phyloP scores from a whole-genome alignment of 92 coral and sea anemone species.

The Zoanthus solanderi region DNA sequence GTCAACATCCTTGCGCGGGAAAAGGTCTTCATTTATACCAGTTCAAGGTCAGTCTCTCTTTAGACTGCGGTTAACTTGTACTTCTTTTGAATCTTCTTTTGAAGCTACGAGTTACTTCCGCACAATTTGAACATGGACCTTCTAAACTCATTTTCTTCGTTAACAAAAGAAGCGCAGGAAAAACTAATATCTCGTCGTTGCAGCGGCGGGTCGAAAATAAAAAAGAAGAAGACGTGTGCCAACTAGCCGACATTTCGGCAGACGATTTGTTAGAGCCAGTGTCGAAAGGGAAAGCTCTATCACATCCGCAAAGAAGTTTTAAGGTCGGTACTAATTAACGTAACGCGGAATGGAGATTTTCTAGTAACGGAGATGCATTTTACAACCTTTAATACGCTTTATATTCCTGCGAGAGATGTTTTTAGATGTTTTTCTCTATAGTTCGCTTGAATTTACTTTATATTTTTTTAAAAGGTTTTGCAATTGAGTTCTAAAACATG shows the following conservation, averaged over 20 bases:
- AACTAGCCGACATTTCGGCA: background rate
- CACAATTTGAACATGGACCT: background rate
- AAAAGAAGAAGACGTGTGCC: background rate
- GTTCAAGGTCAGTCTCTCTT: slow-evolving; percentile 2
- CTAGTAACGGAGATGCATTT: background rate
- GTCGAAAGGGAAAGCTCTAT: background rate
- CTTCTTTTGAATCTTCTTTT: background rate
- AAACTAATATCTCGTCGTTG: background rate
- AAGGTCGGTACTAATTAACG: background rate
- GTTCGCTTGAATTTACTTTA: background rate
- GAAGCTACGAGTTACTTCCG: background rate
- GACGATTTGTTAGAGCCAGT: background rate
- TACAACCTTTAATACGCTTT: no score
- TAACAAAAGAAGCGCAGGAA: background rate
- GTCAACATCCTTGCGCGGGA: background rate
- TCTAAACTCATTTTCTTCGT: background rate
- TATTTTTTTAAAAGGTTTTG: background rate
- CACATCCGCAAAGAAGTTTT: background rate
- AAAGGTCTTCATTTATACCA: background rate
- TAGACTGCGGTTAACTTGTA: background rate
- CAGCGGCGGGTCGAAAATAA: background rate
- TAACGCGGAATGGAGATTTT: background rate
- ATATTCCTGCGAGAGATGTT: background rate
- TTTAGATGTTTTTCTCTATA: background rate
- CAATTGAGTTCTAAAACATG: background rate